Evolutionary conservation across 1,140 invertebrate genomes (phyloP).

Genomic region (Helicoverpa armigera): DNA sequence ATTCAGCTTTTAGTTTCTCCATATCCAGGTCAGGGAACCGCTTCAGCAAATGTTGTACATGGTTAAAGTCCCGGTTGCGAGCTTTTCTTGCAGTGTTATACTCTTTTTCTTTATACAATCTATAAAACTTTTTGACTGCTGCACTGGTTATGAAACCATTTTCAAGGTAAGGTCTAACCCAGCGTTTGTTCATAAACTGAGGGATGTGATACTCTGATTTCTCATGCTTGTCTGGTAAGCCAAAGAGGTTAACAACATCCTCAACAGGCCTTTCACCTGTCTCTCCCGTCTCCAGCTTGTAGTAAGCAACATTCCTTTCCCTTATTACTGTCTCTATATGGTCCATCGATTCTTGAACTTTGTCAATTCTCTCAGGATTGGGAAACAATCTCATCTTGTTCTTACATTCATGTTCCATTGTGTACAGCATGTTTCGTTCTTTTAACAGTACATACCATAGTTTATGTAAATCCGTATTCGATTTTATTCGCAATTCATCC

Average conservation of each 20-base stretch:
- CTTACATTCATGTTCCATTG: constrained; percentile 96
- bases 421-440: constrained; percentile 98
- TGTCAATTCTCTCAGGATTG: constrained; percentile 98
- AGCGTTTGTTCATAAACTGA: constrained; percentile 87
- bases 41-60: constrained; percentile 90
- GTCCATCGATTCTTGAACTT: constrained; percentile 98
- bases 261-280: constrained; percentile 91
- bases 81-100: constrained; percentile 87
- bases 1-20: constrained; percentile 90
- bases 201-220: constrained; percentile 73
- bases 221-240: constrained; percentile 86
- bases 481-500: constrained; percentile 98
- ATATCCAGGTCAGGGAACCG: constrained; percentile 92
- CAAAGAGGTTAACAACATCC: constrained; percentile 88
- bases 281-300: constrained; percentile 95
- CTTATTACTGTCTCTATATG: constrained; percentile 97
- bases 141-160: constrained; percentile 87
- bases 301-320: constrained; percentile 97
- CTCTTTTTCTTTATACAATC: constrained; percentile 89
- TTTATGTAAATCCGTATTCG: constrained; percentile 98
- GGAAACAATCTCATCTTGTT: constrained; percentile 92
- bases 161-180: constrained; percentile 86
- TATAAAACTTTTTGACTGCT: constrained; percentile 89
- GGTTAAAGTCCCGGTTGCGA: constrained; percentile 88
- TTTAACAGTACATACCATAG: constrained; percentile 98